Conservation (phyloP, 2,888 invertebrate species). For the Meteorus cinctellus region DNA sequence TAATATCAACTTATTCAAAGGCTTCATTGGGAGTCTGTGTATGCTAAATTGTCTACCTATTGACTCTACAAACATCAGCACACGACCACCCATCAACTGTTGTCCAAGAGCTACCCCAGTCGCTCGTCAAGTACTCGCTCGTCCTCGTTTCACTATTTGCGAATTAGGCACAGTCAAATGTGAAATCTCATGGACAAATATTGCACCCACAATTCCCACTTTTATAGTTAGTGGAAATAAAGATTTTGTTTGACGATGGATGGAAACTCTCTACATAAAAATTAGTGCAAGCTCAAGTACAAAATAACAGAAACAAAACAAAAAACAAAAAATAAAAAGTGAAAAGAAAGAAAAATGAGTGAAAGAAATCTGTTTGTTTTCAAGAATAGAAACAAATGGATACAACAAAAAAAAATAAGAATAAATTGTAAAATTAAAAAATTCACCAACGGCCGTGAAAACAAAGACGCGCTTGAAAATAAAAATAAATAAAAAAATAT, state of each 20-base stretch:
- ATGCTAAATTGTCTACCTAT: conserved; percentile 54
- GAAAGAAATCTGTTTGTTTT: background rate
- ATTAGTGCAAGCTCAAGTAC: background rate
- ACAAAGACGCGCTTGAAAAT: background rate
- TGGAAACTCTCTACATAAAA: background rate
- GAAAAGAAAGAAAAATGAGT: no score
- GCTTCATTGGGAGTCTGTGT: no score
- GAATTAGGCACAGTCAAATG: conserved; percentile 70
- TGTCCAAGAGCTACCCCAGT: conserved; percentile 59
- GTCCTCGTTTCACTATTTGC: conserved; percentile 58
- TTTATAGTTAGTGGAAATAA: background rate
- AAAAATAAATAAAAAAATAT: conserved; percentile 13
- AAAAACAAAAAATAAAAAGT: background rate
- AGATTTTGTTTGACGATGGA: background rate
- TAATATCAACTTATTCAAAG: no score
- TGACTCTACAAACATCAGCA: conserved; percentile 56
- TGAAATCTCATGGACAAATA: conserved; percentile 66
- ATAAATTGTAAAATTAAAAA: conserved; percentile 19
- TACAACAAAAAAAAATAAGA: background rate
- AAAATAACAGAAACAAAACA: background rate
- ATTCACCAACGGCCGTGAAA: conserved; percentile 16
- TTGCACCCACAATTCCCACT: conserved; percentile 34
- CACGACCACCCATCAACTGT: conserved; percentile 34
- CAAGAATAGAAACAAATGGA: background rate
- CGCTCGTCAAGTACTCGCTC: conserved; percentile 27